These are phyloP conservation scores for Vanacampus margaritifer DNA, from an alignment of 2,113 vertebrate genomes.

Conservation along the genomic window DNA sequence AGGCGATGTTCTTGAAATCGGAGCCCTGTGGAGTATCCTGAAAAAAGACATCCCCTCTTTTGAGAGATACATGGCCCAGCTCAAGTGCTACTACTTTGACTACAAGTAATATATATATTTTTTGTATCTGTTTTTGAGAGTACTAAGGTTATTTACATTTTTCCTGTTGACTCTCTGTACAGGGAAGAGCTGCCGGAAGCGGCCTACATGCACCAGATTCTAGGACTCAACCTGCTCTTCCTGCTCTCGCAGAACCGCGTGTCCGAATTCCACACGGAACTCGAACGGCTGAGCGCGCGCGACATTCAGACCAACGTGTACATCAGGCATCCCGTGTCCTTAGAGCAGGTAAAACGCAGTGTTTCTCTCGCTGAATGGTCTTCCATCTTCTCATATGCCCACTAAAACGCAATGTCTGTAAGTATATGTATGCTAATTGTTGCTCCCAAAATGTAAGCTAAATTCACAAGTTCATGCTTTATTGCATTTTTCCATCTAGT, in stretches of 20 bases:
- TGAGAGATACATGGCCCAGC: slow-evolving; percentile 92
- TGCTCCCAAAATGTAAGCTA: no score
- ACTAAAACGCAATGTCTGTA: no score
- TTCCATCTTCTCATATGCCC: no score
- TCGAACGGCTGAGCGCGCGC: slow-evolving; percentile 86
- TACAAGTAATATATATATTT: slow-evolving; percentile 79
- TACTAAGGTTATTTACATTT: no score
- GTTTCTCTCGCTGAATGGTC: no score
- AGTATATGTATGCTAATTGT: no score
- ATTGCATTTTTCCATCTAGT: no score
- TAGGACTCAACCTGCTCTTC: slow-evolving; percentile 92
- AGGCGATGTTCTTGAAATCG: slow-evolving; percentile 94
- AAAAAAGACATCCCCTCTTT: slow-evolving; percentile 93
- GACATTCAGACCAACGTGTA: slow-evolving; percentile 93
- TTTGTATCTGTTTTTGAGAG: neutral
- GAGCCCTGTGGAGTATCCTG: slow-evolving; percentile 89
- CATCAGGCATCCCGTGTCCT: slow-evolving; percentile 92
- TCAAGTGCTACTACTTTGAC: slow-evolving; percentile 96
- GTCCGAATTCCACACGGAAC: slow-evolving; percentile 93
- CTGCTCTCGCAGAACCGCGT: slow-evolving; percentile 94
- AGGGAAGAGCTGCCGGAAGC: slow-evolving; percentile 89
- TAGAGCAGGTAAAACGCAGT: slow-evolving; percentile 72
- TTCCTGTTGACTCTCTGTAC: neutral
- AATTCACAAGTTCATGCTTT: no score
- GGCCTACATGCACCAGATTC: slow-evolving; percentile 87